Evolutionary conservation across 2,113 vertebrate species (phyloP).

Genomic region (Pygoscelis antarcticus): DNA sequence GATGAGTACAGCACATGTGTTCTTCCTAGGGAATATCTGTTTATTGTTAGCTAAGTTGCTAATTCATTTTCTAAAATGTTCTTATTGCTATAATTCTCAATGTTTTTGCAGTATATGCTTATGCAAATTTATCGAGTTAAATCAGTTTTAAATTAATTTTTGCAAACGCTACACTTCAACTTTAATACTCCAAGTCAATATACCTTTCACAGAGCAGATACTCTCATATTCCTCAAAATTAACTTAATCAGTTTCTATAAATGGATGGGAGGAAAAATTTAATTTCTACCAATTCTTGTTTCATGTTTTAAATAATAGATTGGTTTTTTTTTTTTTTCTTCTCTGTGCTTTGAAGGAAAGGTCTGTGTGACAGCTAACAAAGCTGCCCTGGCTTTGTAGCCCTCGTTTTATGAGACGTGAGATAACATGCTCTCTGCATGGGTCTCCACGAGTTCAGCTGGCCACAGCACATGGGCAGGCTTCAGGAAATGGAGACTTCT

Average conservation of each 20-base stretch:
- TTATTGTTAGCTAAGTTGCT: not conserved
- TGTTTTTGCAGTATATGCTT: not conserved
- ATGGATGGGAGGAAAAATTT: not conserved
- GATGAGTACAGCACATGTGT: not conserved
- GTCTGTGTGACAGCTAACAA: not conserved
- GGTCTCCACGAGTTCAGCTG: not conserved
- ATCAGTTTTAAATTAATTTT: not conserved
- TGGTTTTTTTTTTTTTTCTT: not conserved
- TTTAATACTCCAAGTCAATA: not conserved
- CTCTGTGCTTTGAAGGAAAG: not conserved
- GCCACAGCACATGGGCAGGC: not conserved
- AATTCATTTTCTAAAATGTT: not conserved
- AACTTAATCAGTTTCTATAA: not conserved
- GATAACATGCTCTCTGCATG: not conserved
- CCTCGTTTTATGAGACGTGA: not conserved
- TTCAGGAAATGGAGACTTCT: not conserved
- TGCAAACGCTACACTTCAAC: not conserved
- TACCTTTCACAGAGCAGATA: not conserved
- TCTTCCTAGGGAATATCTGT: not conserved
- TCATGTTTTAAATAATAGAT: not conserved
- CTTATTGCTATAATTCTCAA: not conserved
- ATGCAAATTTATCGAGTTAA: not conserved
- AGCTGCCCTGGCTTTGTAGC: constrained; percentile 2
- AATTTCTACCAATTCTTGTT: not conserved
- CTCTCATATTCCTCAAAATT: not conserved